Evolutionary conservation across 2,888 invertebrate genomes (phyloP), one percentile per base, ranked within the genome.

Genomic region (Colostygia pectinataria): DNA sequence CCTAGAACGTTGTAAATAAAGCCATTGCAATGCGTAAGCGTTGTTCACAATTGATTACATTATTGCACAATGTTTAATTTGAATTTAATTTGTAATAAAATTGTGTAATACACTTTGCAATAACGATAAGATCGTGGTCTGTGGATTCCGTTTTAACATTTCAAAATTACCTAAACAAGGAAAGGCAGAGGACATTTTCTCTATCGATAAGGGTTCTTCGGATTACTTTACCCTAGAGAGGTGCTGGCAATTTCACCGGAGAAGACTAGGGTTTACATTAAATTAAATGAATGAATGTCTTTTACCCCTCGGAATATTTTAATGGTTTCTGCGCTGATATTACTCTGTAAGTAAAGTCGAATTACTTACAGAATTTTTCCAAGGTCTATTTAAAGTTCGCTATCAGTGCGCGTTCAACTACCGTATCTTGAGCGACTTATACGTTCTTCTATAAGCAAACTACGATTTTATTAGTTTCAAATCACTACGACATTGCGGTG

Each of bases 251-350:
- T 65, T 61, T 55, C 53, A 59, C 56, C 28, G 40, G 43, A 59
- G 51, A 44, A 43, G 33, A 52, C 55, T 55, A 59, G 48, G 61
- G 58, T 50, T 55, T 53, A 52, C 57, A 58, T 66, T 61, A 57
- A 63, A 67, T 65, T 64, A 62, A 64, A 65, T 64, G 54, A 58
- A 66, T 63, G 53, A 61, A 55, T 48, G 43, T 55, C 50, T 33
- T 40, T 55, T 41, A 50, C 40, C 43, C 50, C 40, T 56, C 28
- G 34, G 40, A 44, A 32, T 46, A 44, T 47, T 48, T 50, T 15
- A 41, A 48, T 36, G 50, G 47, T 28, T 34, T 38, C 24, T 29
- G 42, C 8, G 44, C 15, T 31, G 34, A 34, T 43, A 53, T 32
- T 46, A 13, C 45, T 13, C 9, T 20, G 24, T 25, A 24, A 14